Conservation (phyloP, 2,113 vertebrate genomes). For the Lota lota region DNA sequence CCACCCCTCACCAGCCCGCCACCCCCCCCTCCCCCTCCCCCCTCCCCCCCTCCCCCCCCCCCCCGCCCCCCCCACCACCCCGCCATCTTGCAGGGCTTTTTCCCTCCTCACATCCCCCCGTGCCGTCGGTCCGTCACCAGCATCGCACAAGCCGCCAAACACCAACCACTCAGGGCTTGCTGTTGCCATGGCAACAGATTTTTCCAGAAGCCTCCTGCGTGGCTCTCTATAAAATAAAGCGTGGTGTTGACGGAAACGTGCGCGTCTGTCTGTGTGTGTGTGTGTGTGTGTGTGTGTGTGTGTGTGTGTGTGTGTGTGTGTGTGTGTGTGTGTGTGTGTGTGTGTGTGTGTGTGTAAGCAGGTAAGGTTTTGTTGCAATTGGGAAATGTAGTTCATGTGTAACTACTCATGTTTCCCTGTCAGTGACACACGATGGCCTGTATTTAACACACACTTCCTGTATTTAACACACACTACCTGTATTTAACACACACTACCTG, state of each 20-base stretch:
- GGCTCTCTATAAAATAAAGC: conserved; percentile 59
- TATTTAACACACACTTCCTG: no score
- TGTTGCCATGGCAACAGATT: conserved; percentile 78
- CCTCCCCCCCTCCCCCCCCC: no score
- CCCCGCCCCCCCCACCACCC: no score
- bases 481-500: no score
- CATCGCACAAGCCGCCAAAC: conserved; percentile 58
- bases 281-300: neutral
- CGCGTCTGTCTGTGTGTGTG: neutral
- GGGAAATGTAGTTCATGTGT: no score
- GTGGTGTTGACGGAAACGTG: conserved; percentile 49
- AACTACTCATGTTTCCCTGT: no score
- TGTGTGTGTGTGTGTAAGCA: neutral
- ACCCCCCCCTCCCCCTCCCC: no score
- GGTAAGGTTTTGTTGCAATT: no score
- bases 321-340: conserved; percentile 3
- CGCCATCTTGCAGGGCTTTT: neutral
- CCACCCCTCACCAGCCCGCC: no score
- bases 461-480: no score
- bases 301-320: neutral
- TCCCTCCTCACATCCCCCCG: conserved; percentile 21
- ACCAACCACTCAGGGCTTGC: conserved; percentile 64
- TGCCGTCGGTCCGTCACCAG: conserved; percentile 37
- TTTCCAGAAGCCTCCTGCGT: conserved; percentile 68
- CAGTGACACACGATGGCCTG: no score